Evolutionary conservation across 2,888 invertebrate genomes (phyloP).

Genomic region (Parnassius glacialis): DNA sequence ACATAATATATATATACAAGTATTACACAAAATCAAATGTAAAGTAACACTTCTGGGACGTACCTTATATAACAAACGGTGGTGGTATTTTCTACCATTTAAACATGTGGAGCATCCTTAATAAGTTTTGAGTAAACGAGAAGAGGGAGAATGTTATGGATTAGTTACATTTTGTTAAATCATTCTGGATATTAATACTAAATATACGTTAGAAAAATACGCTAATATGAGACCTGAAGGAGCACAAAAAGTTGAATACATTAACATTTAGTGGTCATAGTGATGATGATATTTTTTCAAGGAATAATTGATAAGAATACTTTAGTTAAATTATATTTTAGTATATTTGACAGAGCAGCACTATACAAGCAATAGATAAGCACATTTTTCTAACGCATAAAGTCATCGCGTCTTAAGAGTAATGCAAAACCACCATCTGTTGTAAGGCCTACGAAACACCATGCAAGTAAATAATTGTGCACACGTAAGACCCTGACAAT

Average conservation of each 20-base stretch:
- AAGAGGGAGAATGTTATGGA: conserved; percentile 81
- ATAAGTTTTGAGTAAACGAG: conserved; percentile 78
- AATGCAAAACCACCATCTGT: conserved; percentile 65
- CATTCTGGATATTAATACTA: conserved; percentile 46
- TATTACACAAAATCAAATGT: conserved; percentile 71
- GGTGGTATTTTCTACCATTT: conserved; percentile 76
- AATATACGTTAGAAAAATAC: conserved; percentile 57
- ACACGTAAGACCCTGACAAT: conserved; percentile 54
- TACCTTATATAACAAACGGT: conserved; percentile 77
- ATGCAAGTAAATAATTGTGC: conserved; percentile 66
- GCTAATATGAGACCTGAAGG: conserved; percentile 35
- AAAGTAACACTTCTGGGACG: conserved; percentile 71
- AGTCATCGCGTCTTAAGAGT: conserved; percentile 45
- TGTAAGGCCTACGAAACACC: conserved; percentile 66
- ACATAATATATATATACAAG: conserved; percentile 62
- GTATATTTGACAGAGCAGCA: no score
- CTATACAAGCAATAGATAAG: conserved; percentile 7
- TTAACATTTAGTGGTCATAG: no score
- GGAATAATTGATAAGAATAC: no score
- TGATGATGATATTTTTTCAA: no score
- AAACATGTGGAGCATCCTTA: conserved; percentile 79
- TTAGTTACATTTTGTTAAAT: conserved; percentile 73
- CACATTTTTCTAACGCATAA: conserved; percentile 57
- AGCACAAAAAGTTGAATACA: conserved; percentile 17
- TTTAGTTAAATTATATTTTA: no score